Percentiles rank a stretch among this genome's conserved stretches.
These are phyloP conservation scores for Pluvialis apricaria DNA, from an alignment of 2,113 vertebrate species.

Conservation along the genomic window DNA sequence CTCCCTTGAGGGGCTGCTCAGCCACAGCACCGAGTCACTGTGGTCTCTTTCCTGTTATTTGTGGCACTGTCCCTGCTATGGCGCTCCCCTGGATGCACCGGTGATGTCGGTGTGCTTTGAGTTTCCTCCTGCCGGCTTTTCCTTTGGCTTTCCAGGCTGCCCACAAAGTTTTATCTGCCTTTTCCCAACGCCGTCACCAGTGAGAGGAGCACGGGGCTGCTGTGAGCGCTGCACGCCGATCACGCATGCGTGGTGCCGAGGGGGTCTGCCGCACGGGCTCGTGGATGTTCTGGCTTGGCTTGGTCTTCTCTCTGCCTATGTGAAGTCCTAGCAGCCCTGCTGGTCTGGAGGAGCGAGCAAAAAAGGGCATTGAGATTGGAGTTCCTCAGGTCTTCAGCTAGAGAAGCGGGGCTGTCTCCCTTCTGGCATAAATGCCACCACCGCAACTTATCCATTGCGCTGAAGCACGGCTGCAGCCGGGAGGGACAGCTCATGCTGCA, in stretches of 20 bases:
- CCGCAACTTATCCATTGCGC: neutral
- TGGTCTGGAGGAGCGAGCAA: neutral
- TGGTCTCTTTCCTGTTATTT: too few species aligned
- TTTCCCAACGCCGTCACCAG: neutral
- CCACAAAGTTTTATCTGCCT: neutral
- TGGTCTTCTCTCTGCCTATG: neutral
- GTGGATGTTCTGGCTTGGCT: neutral
- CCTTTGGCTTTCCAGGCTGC: neutral
- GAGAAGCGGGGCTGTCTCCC: neutral
- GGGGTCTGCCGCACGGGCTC: neutral
- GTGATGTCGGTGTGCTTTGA: accelerated
- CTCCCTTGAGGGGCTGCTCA: neutral
- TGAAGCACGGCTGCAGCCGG: neutral
- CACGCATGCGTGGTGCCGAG: accelerated
- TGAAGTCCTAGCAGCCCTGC: neutral
- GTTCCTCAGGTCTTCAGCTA: neutral
- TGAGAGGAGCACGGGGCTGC: neutral
- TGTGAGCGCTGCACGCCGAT: accelerated
- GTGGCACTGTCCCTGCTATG: too few species aligned
- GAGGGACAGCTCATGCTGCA: neutral
- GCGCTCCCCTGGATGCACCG: neutral
- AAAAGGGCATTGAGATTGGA: neutral
- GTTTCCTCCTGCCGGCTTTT: neutral
- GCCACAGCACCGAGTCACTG: neutral
- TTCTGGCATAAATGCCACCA: neutral